Evolutionary conservation across 2,797 vertebrate genomes (phyloP), one percentile per base, ranked within the genome.

Genomic region (Ctenopoma kingsleyae): DNA sequence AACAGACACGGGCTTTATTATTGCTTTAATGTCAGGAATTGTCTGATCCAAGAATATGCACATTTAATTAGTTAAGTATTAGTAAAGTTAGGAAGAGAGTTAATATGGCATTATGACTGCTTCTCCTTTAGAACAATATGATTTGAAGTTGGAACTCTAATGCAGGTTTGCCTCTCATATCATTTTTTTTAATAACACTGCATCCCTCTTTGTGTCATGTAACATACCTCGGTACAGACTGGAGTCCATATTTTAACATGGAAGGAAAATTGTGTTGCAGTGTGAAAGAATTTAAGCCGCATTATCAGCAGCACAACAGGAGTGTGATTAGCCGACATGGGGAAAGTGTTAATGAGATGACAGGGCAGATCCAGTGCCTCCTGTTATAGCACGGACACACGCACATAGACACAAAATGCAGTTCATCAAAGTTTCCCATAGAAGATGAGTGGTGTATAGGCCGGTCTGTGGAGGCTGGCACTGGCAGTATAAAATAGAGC

Each of bases 331-430:
- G 88, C 85, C 38, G 53, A 82, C 87, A 83, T 78, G 77, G 74
- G 80, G 72, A 78, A 74, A 60, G 86, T 86, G 85, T 89, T 92
- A 93, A 94, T 91, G 83, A 90, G 85, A 80, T 80, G 81, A 85
- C 76, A 55, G 72, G 69, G 71, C 74, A 50, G 71, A 80, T 71
- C 75, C 62, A 65, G 43, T 17, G 46, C 69, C 67, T 78, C 64
- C 84, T 82, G 71, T 71, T 80, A 65, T 41, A 52, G 54, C 60
- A 25, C 49, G 43, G 51, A 61, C 66, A 57, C 78, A 61, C 59
- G 36, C 63, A 54, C 20, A n/a, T 71, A 62, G 62, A 56, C 61
- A 59, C 41, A 55, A 57, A 78, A 85, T 87, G 83, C 83, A 78
- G 69, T 67, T 80, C 73, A 86, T 85, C 89, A 89, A 84, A 83